Evolutionary conservation across 1,140 invertebrate genomes (phyloP), one percentile per base, ranked within the genome.

Genomic region (Dolichoris vasculosae): DNA sequence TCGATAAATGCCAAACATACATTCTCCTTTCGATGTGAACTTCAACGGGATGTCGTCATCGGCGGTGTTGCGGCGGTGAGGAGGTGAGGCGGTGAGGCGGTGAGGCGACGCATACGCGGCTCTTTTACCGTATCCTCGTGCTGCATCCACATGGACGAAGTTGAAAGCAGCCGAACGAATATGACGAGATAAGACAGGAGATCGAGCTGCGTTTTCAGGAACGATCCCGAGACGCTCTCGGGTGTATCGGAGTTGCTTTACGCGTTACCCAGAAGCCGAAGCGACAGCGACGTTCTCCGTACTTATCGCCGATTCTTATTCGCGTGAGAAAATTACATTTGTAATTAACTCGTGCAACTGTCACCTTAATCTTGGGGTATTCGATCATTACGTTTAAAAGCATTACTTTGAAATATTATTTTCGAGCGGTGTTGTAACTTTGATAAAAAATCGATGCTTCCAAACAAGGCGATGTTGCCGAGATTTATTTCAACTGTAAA

Each of bases 141-240:
- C 86, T 83, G n/a, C n/a, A n/a, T n/a, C n/a, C 20, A 30, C 48
- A 73, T 9, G 46, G 55, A 8, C 35, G 75, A 55, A n/a, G 23
- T 0, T 55, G 9, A 11, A 23, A 20, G 26, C 63, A n/a, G 9
- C 11, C 64, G 80, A 59, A 40, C 40, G 55, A 82, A 73, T 73
- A 73, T 55, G 32, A 82, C 30, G 40, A 51, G 67, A 71, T 82
- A 82, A 82, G 80, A 82, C 67, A 73, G 43, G 30, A 69, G 40
- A 71, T 73, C 32, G 67, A 38, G 20, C 38, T 43, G 13, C 17
- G 38, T 2, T 0, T 26, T n/a, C 38, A 73, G n/a, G 55, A 40
- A 48, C 80, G 80, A 7, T 38, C 46, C 30, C 20, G 35, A 17
- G 35, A 63, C 0, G 15, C 20, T 73, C 69, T 38, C n/a, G 67